Conservation (phyloP, 2,113 vertebrate genomes). For the Porphyrio hochstetteri region DNA sequence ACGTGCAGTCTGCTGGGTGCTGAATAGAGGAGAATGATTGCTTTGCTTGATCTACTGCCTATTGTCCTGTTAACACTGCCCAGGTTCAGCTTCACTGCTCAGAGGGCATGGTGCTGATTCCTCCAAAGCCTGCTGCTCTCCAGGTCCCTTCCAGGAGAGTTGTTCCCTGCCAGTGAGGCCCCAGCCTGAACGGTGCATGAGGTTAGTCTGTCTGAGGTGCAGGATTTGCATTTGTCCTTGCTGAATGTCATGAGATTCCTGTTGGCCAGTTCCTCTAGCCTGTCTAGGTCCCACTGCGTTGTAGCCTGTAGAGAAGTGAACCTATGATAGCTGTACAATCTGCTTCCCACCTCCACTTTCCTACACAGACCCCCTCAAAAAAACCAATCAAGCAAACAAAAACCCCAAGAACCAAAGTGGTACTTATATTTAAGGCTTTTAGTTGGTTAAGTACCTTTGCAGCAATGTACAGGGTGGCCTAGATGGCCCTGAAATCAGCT, state of each 20-base stretch:
- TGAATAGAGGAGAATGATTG: background rate
- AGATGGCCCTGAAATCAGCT: background rate
- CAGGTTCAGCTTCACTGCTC: background rate
- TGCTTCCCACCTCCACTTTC: background rate
- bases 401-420: background rate
- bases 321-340: background rate
- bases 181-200: background rate
- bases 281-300: background rate
- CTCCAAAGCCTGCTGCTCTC: background rate
- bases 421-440: background rate
- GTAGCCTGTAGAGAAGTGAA: background rate
- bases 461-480: background rate
- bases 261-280: background rate
- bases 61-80: background rate
- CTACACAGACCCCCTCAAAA: background rate
- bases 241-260: background rate
- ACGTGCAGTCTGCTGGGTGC: background rate
- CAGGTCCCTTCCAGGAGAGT: background rate
- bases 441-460: background rate
- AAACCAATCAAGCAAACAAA: background rate
- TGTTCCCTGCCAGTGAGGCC: background rate
- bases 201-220: background rate
- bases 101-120: background rate
- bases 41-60: background rate
- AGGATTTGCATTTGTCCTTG: background rate